Conservation (phyloP, 2,113 vertebrate genomes). For the Rana temporaria region DNA sequence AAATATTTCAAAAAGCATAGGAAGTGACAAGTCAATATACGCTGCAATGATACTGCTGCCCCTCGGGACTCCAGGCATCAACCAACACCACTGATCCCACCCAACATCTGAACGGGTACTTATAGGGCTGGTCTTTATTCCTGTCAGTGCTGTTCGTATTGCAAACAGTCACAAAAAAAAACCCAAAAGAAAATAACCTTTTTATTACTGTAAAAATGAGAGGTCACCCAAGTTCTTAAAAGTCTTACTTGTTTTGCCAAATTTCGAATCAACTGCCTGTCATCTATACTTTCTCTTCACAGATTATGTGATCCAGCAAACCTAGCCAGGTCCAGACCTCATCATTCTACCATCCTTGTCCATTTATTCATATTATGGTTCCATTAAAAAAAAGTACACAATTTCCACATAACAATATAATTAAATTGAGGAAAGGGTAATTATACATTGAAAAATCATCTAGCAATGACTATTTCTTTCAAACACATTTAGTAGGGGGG, state of each 20-base stretch:
- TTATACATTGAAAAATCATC: slow-evolving; percentile 16
- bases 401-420: neutral
- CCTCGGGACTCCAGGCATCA: no score
- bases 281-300: neutral
- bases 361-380: neutral
- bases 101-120: no score
- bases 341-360: neutral
- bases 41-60: no score
- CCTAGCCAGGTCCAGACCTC: neutral
- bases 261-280: neutral
- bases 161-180: no score
- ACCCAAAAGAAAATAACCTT: no score
- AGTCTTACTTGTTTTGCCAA: neutral
- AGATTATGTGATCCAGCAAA: neutral
- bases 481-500: neutral
- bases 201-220: neutral
- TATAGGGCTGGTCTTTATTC: no score
- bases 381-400: neutral
- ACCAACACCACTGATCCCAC: no score
- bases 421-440: slow-evolving; percentile 15
- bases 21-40: no score
- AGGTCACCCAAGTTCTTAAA: neutral
- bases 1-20: no score
- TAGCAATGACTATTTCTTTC: slow-evolving; percentile 9
- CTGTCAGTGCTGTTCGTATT: no score